A percentile compares a stretch with the other conserved stretches of the same genome.
These are phyloP conservation scores for Toxostoma redivivum DNA, from an alignment of 2,113 vertebrate species.

Conservation along the genomic window DNA sequence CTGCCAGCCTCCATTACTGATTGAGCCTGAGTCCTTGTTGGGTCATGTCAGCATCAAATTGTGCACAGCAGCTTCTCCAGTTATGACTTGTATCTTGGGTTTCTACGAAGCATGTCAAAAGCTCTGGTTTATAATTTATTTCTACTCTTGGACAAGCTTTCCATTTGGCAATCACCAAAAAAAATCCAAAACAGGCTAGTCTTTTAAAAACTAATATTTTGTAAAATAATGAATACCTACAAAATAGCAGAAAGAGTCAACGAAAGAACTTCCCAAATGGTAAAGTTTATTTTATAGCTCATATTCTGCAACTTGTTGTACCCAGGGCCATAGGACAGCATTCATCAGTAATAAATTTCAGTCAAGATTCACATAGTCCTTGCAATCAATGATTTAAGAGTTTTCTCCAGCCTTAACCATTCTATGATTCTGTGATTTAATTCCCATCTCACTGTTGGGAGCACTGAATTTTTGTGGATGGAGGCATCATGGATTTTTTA, in stretches of 20 bases:
- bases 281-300: not conserved
- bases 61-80: not conserved
- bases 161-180: not conserved
- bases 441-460: not conserved
- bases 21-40: not conserved
- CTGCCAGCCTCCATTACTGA: not conserved
- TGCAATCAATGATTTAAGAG: not conserved
- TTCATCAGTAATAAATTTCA: not conserved
- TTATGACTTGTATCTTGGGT: not conserved
- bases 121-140: not conserved
- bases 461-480: not conserved
- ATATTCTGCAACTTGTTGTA: not conserved
- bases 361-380: not conserved
- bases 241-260: not conserved
- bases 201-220: not conserved
- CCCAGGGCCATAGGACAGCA: not conserved
- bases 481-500: fast-evolving
- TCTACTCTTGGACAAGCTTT: not conserved
- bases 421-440: not conserved
- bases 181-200: not conserved
- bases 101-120: not conserved
- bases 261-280: not conserved
- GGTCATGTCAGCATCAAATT: not conserved
- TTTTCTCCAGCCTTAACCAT: not conserved
- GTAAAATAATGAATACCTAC: not conserved